Percentiles rank a stretch among this genome's conserved stretches.
These are phyloP conservation scores for Seladonia tumulorum DNA, from an alignment of 2,888 invertebrate species.

Conservation along the genomic window DNA sequence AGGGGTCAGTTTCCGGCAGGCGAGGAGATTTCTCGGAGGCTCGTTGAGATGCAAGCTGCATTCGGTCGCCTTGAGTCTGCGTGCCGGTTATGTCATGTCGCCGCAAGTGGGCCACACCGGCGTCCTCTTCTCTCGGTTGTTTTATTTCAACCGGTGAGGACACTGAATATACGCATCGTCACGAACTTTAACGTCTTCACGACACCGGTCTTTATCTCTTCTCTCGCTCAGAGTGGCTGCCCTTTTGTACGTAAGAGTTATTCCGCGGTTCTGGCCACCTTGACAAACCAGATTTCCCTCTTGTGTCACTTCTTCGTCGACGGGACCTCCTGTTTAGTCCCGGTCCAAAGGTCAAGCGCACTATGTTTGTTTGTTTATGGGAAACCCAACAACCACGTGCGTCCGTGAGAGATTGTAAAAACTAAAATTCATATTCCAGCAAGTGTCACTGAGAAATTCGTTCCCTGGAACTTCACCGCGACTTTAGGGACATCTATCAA, in stretches of 20 bases:
- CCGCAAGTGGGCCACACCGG: constrained; percentile 72
- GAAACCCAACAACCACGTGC: background rate
- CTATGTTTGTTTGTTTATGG: constrained; percentile 29
- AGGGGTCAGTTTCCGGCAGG: background rate
- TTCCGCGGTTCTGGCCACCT: constrained; percentile 41
- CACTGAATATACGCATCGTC: constrained; percentile 35
- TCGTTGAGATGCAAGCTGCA: constrained; percentile 60
- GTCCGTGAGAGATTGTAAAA: background rate
- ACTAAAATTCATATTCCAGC: background rate
- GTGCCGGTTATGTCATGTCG: constrained; percentile 72
- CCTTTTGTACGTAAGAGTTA: constrained; percentile 44
- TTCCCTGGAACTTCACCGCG: background rate
- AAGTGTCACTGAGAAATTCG: background rate
- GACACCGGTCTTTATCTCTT: constrained; percentile 41
- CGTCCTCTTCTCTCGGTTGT: constrained; percentile 36
- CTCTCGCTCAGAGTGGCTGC: constrained; percentile 36
- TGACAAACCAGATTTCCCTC: constrained; percentile 55
- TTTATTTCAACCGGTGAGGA: constrained; percentile 35
- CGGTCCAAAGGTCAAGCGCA: constrained; percentile 47
- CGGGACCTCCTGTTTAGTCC: constrained; percentile 15
- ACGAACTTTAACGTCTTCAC: constrained; percentile 33
- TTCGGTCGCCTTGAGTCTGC: constrained; percentile 44
- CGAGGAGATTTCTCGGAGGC: constrained; percentile 24
- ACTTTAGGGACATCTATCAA: background rate
- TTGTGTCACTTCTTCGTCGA: constrained; percentile 44